Conservation (phyloP, 2,113 vertebrate genomes). For the Pterocles gutturalis region DNA sequence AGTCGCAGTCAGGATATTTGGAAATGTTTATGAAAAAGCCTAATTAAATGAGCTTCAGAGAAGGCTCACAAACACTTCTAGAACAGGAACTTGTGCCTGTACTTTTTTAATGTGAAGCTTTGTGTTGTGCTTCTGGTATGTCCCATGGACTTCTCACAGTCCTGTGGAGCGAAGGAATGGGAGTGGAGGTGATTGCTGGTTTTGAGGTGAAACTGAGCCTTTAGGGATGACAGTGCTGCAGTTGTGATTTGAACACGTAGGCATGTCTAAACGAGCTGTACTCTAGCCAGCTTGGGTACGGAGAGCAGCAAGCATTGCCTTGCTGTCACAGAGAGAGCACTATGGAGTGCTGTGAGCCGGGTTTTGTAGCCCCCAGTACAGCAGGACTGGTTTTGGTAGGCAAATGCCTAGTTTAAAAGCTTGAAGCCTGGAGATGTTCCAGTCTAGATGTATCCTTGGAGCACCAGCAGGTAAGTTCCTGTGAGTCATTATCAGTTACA, state of each 20-base stretch:
- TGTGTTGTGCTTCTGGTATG: background rate
- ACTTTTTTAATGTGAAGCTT: background rate
- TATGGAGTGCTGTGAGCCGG: background rate
- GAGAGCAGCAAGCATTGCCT: background rate
- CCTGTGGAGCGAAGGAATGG: background rate
- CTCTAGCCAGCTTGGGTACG: background rate
- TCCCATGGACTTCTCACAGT: background rate
- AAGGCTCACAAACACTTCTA: background rate
- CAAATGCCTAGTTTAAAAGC: background rate
- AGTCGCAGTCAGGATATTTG: background rate
- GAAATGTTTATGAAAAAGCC: background rate
- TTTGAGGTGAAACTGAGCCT: background rate
- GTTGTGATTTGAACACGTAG: background rate
- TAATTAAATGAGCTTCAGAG: background rate
- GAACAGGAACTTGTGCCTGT: background rate
- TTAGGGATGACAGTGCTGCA: background rate
- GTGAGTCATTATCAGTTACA: background rate
- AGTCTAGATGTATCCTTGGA: background rate
- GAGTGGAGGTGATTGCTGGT: background rate
- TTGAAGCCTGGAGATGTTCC: background rate
- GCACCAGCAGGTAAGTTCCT: slow-evolving; percentile 4
- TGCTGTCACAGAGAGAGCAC: background rate
- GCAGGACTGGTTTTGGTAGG: background rate
- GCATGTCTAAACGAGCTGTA: background rate
- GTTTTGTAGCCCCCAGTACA: background rate